Base-by-base conservation (phyloP, 2,113 vertebrate genomes). In the Butorides virescens region DNA sequence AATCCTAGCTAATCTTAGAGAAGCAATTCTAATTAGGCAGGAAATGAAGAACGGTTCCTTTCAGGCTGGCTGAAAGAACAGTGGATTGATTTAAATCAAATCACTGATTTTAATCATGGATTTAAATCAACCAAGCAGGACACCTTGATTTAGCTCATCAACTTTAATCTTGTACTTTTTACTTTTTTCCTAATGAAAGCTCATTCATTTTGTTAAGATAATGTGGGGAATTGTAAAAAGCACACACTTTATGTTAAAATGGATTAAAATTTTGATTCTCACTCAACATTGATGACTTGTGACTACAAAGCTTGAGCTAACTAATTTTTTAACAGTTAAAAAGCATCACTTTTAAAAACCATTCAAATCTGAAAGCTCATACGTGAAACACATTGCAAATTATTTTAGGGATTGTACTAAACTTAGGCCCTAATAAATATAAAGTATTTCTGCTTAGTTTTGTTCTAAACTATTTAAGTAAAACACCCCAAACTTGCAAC, bases 61-160 rank as follows among this genome's bases (percentile, higher is more conserved):
- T 85, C 92, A 96, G 88, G 74, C 56, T 79, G 77, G 58, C 89
- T 96, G 83, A 91, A 92, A 91, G 84, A 97, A 95, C 65, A 84
- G 86, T 85, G 90, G 91, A 91, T 94, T 95, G 96, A 93, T 97
- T 96, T 95, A 97, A 96, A 96, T 94, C 94, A 95, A 96, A 95
- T 93, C 81, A 80, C 90, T 97, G 96, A 95, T 96, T 96, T 96
- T 96, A 96, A 97, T 96, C 81, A 95, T 42, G 22, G 94, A 94
- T 82, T 94, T 96, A 96, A 95, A 96, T 90, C 96, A 97, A 75
- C 93, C 80, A 82, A 93, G 86, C 89, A 97, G 96, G 94, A 95
- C 95, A 96, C 87, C 91, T 90, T 94, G 96, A 96, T 95, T 95
- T 95, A 96, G 84, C 74, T 96, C 95, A 97, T 95, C 95, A 96